Evolutionary conservation across 2,113 vertebrate genomes (phyloP), one percentile per base, ranked within the genome.

Genomic region (Callaeas wilsoni): DNA sequence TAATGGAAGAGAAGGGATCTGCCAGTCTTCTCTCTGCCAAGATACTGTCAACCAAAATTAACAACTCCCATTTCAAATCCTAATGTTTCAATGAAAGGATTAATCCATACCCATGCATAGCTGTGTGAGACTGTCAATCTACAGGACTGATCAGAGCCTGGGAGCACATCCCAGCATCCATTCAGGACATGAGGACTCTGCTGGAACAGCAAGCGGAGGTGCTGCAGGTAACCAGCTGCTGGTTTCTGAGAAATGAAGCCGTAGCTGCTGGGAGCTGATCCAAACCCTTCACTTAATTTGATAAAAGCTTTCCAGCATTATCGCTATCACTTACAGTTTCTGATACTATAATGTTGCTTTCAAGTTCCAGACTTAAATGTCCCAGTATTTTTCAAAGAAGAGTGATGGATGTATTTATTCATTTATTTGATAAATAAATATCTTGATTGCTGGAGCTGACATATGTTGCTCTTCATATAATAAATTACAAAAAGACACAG

Each of bases 231-330:
- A 68, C 44, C 57, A 44, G 65, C 53, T 85, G 27, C 39, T 85
- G 37, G 19, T 62, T 93, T 93, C 88, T 94, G 82, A 80, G 82
- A 91, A 94, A 93, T 67, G 42, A 88, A 76, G 67, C 63, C 26
- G 4, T n/a, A 62, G 67, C 16, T 85, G 16, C 46, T 88, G 92
- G 93, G 93, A 96, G 22, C 63, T 47, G 50, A 80, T 83, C 82
- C 93, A 96, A 88, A 70, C 16, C 59, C 13, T 56, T 76, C 87
- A 65, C 67, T 91, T 96, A 83, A 86, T 85, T 82, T 94, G 63
- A 90, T 85, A 94, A 94, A 90, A 94, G 75, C 79, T 93, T 91
- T 95, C 79, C 79, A 73, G 75, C 21, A 84, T 93, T 96, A 86
- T 19, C 92, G 71, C 68, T 90, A 65, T 90, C 71, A 39, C 68